Evolutionary conservation across 2,113 vertebrate species (phyloP).

Genomic region (Platysternon megacephalum): DNA sequence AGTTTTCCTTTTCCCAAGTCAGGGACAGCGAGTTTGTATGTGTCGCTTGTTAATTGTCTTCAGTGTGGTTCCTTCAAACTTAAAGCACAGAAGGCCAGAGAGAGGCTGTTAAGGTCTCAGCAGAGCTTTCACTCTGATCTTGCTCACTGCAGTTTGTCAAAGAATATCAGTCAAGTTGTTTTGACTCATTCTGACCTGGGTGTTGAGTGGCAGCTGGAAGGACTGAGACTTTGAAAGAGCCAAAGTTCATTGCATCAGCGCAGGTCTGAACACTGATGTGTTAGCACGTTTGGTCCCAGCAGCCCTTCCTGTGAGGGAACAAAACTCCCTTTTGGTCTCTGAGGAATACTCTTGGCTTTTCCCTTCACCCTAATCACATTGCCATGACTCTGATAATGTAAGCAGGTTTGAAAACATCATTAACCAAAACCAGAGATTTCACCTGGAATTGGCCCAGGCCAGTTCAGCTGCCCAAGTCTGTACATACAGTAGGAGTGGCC

Average conservation of each 20-base stretch:
- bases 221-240: background rate
- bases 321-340: background rate
- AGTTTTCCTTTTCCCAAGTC: background rate
- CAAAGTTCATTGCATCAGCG: background rate
- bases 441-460: background rate
- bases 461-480: rapidly evolving
- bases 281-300: background rate
- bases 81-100: background rate
- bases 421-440: rapidly evolving
- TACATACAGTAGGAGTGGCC: background rate
- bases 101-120: background rate
- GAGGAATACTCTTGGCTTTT: background rate
- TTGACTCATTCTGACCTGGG: background rate
- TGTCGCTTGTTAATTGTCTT: background rate
- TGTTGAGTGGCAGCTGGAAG: background rate
- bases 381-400: rapidly evolving
- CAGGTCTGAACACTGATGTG: background rate
- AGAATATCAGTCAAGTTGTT: background rate
- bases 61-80: background rate
- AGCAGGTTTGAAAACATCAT: background rate
- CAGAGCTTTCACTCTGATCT: background rate
- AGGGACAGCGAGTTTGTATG: background rate
- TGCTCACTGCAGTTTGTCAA: background rate
- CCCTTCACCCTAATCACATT: rapidly evolving
- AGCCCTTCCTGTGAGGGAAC: background rate